Percentiles rank a stretch among this genome's conserved stretches.
These are phyloP conservation scores for Oenanthe oenanthe DNA, from an alignment of 2,113 vertebrate species.

Conservation along the genomic window DNA sequence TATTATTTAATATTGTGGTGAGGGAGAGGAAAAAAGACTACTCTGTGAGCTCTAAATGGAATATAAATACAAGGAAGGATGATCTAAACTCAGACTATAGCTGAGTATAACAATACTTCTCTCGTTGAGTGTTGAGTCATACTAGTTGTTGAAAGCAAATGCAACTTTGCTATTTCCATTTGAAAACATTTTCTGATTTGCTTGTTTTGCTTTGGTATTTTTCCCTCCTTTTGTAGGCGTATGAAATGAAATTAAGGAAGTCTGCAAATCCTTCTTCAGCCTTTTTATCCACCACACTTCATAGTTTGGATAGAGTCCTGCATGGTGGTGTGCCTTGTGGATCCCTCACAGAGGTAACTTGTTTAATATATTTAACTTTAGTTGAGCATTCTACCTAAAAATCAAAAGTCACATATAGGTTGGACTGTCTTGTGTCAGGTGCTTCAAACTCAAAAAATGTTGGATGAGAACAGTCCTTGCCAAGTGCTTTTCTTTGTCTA, in stretches of 20 bases:
- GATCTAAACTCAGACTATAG: neutral
- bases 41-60: neutral
- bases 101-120: neutral
- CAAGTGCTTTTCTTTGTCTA: neutral
- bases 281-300: constrained; percentile 76
- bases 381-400: neutral
- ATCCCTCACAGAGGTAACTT: constrained; percentile 83
- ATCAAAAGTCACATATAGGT: neutral
- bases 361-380: neutral
- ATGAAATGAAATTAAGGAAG: constrained; percentile 73
- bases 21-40: neutral
- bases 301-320: constrained; percentile 75
- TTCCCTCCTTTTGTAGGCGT: constrained; percentile 59
- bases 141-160: neutral
- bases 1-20: neutral
- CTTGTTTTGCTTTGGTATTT: neutral
- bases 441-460: neutral
- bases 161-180: neutral
- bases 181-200: neutral
- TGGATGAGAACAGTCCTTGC: neutral
- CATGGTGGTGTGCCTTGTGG: constrained; percentile 81
- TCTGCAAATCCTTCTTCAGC: constrained; percentile 33
- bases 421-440: neutral
- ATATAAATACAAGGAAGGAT: neutral
- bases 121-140: neutral